Conservation (phyloP, 2,797 vertebrate species). For the Eurystomus glaucurus region DNA sequence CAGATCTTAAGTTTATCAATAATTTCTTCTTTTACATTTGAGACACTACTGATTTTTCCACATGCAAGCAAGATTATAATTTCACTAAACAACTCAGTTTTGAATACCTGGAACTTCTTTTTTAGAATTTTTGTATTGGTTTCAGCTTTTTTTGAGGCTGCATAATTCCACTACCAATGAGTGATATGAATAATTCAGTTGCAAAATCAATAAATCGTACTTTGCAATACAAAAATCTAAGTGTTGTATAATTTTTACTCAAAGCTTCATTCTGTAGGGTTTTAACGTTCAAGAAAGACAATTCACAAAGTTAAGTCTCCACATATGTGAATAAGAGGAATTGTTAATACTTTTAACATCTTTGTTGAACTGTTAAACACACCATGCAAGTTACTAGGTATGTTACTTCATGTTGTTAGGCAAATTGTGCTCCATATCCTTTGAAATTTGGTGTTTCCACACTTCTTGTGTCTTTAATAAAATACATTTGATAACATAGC, state of each 20-base stretch:
- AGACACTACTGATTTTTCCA: conserved; percentile 23
- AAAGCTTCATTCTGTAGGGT: background rate
- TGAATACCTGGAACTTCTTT: conserved; percentile 24
- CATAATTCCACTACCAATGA: conserved; percentile 44
- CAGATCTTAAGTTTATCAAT: conserved; percentile 4
- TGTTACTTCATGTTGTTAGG: background rate
- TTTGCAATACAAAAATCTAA: background rate
- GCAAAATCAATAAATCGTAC: conserved; percentile 55
- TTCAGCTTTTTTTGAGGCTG: conserved; percentile 20
- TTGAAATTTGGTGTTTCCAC: background rate
- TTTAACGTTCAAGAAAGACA: background rate
- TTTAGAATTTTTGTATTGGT: conserved; percentile 20
- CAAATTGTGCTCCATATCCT: background rate
- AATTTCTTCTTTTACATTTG: conserved; percentile 39
- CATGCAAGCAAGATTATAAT: background rate
- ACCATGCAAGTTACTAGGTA: background rate
- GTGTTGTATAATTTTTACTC: background rate
- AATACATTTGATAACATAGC: background rate
- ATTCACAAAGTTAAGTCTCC: background rate
- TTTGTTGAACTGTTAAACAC: background rate
- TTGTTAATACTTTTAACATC: background rate
- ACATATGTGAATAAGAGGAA: background rate
- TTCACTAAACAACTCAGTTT: conserved; percentile 46
- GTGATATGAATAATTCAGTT: conserved; percentile 57
- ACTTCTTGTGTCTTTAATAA: background rate